Evolutionary conservation across 1,140 invertebrate genomes (phyloP).

Genomic region (Sycobia sp.): DNA sequence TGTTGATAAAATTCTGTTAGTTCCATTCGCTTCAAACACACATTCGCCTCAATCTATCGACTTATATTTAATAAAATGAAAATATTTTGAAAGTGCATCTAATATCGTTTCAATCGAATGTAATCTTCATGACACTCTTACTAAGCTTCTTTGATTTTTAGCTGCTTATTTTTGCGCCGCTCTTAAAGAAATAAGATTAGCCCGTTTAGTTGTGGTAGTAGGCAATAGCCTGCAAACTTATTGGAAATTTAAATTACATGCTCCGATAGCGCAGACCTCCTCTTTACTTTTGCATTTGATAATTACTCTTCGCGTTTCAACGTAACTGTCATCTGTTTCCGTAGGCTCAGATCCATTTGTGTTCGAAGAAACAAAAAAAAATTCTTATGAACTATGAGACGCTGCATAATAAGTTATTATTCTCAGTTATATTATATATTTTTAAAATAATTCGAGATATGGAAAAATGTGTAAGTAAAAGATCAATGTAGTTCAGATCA

Average conservation of each 20-base stretch:
- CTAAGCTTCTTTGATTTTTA: no score
- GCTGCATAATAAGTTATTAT: no score
- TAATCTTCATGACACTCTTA: no score
- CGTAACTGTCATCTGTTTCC: slow-evolving; percentile 70
- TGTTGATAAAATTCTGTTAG: slow-evolving; percentile 77
- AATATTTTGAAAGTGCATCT: no score
- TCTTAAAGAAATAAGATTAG: slow-evolving; percentile 62
- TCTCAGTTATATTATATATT: no score
- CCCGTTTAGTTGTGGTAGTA: slow-evolving; percentile 76
- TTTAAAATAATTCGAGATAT: slow-evolving; percentile 71
- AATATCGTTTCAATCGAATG: no score
- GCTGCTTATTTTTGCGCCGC: not conserved
- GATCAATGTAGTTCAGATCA: slow-evolving; percentile 78
- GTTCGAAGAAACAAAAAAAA: not conserved
- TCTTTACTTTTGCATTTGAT: slow-evolving; percentile 78
- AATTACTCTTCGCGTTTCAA: slow-evolving; percentile 92
- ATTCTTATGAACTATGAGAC: slow-evolving; percentile 59
- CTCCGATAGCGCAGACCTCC: slow-evolving; percentile 78
- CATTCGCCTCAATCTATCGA: slow-evolving; percentile 71
- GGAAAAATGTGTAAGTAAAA: slow-evolving; percentile 86
- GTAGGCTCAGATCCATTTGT: slow-evolving; percentile 61
- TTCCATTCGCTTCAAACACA: slow-evolving; percentile 79
- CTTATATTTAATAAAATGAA: not conserved
- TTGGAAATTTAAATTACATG: slow-evolving; percentile 88
- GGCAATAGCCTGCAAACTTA: slow-evolving; percentile 79